Evolutionary conservation across 2,888 invertebrate genomes (phyloP).

Genomic region (Callyntrura sp.): DNA sequence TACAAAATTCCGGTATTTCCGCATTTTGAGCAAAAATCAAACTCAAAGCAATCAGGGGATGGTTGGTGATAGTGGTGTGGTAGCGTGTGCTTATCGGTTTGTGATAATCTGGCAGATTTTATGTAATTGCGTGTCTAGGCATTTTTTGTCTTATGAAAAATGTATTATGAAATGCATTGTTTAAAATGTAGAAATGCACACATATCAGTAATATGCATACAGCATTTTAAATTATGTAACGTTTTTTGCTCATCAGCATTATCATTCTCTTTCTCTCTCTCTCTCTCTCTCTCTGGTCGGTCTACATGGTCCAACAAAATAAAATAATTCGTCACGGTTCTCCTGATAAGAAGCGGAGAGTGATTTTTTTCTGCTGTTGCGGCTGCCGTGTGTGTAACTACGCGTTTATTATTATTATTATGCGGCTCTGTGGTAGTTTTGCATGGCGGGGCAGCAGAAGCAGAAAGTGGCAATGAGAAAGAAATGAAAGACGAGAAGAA

Average conservation of each 20-base stretch:
- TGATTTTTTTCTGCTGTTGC: neutral
- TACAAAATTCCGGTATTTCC: neutral
- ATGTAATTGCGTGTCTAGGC: too few relatives aligned
- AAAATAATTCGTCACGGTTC: slow-evolving; percentile 36
- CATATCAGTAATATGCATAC: neutral
- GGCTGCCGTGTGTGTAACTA: neutral
- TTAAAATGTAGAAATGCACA: neutral
- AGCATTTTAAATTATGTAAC: slow-evolving; percentile 14
- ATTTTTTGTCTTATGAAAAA: too few relatives aligned
- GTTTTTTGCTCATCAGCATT: neutral
- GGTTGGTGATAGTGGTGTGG: too few relatives aligned
- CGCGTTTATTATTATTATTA: neutral
- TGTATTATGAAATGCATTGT: too few relatives aligned
- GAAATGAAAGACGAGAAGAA: neutral
- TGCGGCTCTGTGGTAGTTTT: slow-evolving; percentile 5
- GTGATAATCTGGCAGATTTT: neutral
- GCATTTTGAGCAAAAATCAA: neutral
- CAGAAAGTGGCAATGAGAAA: slow-evolving; percentile 23
- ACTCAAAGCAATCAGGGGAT: neutral
- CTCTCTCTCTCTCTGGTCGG: neutral
- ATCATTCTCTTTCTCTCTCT: neutral
- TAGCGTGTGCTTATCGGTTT: neutral
- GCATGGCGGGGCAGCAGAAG: neutral
- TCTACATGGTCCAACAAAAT: neutral
- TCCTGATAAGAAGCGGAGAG: slow-evolving; percentile 37